Evolutionary conservation across 2,113 vertebrate genomes (phyloP), one percentile per base, ranked within the genome.

Genomic region (Sapayoa aenigma): DNA sequence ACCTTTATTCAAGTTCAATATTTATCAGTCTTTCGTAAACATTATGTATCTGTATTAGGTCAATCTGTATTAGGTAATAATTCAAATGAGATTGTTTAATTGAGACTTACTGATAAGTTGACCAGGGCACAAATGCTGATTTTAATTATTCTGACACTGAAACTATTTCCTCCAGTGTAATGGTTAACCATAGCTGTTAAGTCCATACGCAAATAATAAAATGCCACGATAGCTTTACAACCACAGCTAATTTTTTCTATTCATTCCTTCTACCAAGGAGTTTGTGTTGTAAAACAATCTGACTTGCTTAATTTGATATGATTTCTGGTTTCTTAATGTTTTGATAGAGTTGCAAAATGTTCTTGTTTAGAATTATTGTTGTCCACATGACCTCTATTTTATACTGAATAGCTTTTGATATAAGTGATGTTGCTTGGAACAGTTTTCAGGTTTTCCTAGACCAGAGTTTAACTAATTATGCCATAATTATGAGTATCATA

Each of bases 161-260:
- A 77, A 53, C 28, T 37, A 8, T 83, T 95, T 93, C 31, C 66
- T 86, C 19, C 83, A 71, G 46, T 90, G 60, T 68, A 67, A 92
- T 93, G 84, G 66, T 87, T 96, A 89, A 90, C 80, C 83, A 19
- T 67, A 81, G 52, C 31, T 80, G 37, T 79, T 89, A 97, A 82
- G 41, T 35, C 62, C 37, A 18, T 58, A 46, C 17, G 49, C 41
- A 87, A 66, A 93, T 65, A 27, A 35, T 69, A 33, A 53, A 53
- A 76, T 63, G n/a, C 12, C 9, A 21, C 53, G 58, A 50, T 89
- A 73, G 11, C 25, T 91, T 93, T 82, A 85, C 46, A 79, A 66
- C 74, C 87, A 87, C 49, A 65, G 46, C 44, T 65, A 19, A 8
- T 56, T 76, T 82, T 44, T 76, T 24, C 12, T 22, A 14, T 58